phyloP scores from a whole-genome alignment of 2,113 vertebrate genomes.

The Elephas maximus region DNA sequence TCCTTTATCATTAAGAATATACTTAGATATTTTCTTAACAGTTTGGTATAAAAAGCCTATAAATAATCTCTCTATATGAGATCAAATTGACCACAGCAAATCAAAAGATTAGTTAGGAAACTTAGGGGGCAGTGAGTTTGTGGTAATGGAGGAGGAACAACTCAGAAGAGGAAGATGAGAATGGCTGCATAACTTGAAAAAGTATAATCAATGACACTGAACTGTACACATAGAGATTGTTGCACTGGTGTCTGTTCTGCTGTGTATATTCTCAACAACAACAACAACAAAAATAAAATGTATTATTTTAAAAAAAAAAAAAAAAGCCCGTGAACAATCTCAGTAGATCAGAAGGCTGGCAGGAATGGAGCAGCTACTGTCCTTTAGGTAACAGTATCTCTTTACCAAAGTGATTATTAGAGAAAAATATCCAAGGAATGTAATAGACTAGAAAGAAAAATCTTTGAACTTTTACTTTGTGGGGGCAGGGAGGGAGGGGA shows the following conservation, averaged over 20 bases:
- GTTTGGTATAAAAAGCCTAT: neutral
- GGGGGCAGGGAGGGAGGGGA: neutral
- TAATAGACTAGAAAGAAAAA: neutral
- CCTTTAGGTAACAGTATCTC: neutral
- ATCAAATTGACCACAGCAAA: too few relatives aligned
- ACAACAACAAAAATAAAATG: neutral
- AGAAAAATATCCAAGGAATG: slow-evolving; percentile 16
- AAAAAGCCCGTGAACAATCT: neutral
- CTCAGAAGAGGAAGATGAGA: too few relatives aligned
- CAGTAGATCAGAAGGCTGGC: neutral
- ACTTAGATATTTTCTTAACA: neutral
- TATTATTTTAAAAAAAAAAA: neutral
- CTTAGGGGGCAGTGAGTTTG: too few relatives aligned
- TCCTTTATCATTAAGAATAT: neutral
- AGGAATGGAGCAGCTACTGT: neutral
- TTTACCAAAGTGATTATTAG: slow-evolving; percentile 4
- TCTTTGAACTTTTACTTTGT: neutral
- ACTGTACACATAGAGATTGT: too few relatives aligned
- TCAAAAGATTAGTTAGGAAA: too few relatives aligned
- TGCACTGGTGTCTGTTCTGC: neutral
- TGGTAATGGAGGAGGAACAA: too few relatives aligned
- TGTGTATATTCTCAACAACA: neutral
- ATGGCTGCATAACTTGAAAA: too few relatives aligned
- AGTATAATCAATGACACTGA: too few relatives aligned
- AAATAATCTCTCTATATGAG: neutral